Evolutionary conservation across 2,113 vertebrate genomes (phyloP).

Genomic region (Herpetotheres cachinnans): DNA sequence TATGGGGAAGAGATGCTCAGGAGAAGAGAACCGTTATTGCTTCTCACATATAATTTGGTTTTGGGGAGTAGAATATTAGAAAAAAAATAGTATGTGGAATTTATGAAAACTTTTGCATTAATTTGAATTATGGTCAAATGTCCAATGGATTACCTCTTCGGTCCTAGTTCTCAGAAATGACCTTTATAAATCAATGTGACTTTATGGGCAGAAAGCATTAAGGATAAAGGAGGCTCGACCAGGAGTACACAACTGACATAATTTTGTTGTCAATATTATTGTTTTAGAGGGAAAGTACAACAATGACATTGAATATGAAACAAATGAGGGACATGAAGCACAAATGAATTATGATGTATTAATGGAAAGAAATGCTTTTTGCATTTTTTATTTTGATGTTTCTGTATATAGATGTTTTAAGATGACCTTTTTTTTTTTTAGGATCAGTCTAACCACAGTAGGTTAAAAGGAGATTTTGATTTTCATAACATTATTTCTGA

Average conservation of each 20-base stretch:
- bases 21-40: not conserved
- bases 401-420: not conserved
- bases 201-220: not conserved
- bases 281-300: not conserved
- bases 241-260: not conserved
- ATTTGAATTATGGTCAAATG: not conserved
- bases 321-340: not conserved
- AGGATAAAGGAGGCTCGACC: not conserved
- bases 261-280: not conserved
- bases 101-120: not conserved
- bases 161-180: not conserved
- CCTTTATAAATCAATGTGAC: not conserved
- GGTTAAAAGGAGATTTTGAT: not conserved
- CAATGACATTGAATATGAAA: not conserved
- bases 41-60: not conserved
- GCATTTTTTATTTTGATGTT: not conserved
- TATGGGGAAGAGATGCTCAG: not conserved
- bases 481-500: not conserved
- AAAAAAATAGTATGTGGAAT: not conserved
- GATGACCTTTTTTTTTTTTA: not conserved
- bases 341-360: not conserved
- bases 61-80: not conserved
- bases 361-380: not conserved
- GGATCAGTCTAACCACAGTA: not conserved
- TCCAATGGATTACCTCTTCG: not conserved